Base-by-base conservation (phyloP, 2,797 vertebrate species). In the Acipenser transmontanus region DNA sequence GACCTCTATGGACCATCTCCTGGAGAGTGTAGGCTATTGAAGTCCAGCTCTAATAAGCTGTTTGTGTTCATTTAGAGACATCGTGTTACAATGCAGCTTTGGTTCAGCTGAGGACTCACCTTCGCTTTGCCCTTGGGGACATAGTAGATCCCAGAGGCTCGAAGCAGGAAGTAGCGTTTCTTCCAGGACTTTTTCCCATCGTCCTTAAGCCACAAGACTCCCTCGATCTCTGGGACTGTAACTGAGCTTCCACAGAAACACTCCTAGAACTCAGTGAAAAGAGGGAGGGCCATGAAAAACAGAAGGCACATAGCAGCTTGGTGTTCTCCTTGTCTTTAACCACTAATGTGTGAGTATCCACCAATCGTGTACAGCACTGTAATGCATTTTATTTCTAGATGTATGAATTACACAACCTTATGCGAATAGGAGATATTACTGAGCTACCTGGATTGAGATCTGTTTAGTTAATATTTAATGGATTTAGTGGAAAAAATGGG, bases 111-210 rank as follows among this genome's bases (percentile, higher is more conserved):
- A 1, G 20, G 20, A 68, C 83, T 71, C 69, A 94, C 93, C 92
- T 94, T 95, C 59, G 92, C 91, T 73, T 95, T 95, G 71, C 93
- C 93, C 83, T 99, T 99, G 63, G 97, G 96, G 66, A 99, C 95
- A 10, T 97, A 99, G 84, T 99, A 99, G 78, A 99, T 92, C 56
- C 97, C 97, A 62, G 97, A 99, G 12, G 97, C 97, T 70, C 97
- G 79, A 65, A 99, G 87, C 63, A 99, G 91, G 80, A 99, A 99
- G 77, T 99, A 98, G 62, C 97, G 93, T 70, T 99, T 99, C 84
- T 99, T 99, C 97, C 97, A 99, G 1, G 96, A 98, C 80, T 99
- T 99, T 76, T 97, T 99, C 61, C 96, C 96, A 50, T 99, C 97
- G 63, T 99, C 97, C 74, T 99, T 98, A 68, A 99, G 85, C 96